Base-by-base conservation (phyloP, 2,888 invertebrate species). In the Ferdinandea cuprea region DNA sequence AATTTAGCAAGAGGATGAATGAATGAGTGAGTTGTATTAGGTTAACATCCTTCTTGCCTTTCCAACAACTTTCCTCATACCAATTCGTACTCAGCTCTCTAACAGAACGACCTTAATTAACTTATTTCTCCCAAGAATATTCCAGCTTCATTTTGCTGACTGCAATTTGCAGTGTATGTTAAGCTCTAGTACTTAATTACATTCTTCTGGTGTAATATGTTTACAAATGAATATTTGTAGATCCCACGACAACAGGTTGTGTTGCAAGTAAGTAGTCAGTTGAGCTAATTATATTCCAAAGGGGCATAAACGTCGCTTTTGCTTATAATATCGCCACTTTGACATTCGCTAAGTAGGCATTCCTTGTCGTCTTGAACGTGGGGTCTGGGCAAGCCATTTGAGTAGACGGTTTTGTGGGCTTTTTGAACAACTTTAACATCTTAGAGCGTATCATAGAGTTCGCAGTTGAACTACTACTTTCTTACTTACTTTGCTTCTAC, bases 11-110 rank as follows among this genome's bases (percentile, higher is more conserved):
- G 59, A 46, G 59, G 32, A 77, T 77, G 81, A 71, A 81, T 81
- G 81, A 81, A 77, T 66, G 59, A 81, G 59, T 81, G 66, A 81
- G 81, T 42, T 66, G 80, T 59, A 58, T 69, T 65, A 46, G 76
- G 80, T 63, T 80, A 74, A 58, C 48, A 68, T 68, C 74, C 52
- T 44, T 42, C 40, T n/a, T n/a, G n/a, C n/a, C n/a, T n/a, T n/a
- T 68, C 68, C 42, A 50, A 35, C 46, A 37, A 42, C 9, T 37
- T 73, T 28, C 30, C 35, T 58, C n/a, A 19, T 15, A 30, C 28
- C 17, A 9, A 9, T 1, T 8, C 15, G 1, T 19, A 17, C 56
- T 28, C 65, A 19, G 25, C 28, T 30, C 46, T 56, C 32, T 13
- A 25, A 44, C 44, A 58, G 50, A 72, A 48, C 77, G 77, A 71